A percentile compares a stretch with the other conserved stretches of the same genome.
Evolutionary conservation across 1,140 invertebrate genomes (phyloP).

Genomic region (Zaprionus gabonicus): DNA sequence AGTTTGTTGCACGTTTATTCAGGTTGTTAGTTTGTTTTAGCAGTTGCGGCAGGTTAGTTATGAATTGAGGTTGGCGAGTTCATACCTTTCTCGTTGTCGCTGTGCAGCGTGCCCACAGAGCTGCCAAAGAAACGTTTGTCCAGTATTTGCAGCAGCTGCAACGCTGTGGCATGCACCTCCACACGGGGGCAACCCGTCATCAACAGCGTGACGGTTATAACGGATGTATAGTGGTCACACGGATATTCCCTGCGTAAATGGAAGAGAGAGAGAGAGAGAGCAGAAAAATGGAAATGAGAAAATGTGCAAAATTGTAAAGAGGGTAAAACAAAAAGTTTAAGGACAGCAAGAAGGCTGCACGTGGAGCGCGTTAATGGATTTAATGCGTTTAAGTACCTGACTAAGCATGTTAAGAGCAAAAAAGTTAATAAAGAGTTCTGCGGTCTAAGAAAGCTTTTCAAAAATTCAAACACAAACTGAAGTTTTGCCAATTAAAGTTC

Average conservation of each 20-base stretch:
- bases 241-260: constrained; percentile 94
- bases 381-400: constrained; percentile 10
- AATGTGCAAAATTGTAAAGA: background rate
- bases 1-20: constrained; percentile 9
- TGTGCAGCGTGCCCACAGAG: constrained; percentile 88
- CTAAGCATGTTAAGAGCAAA: constrained; percentile 10
- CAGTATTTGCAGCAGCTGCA: constrained; percentile 96
- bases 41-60: constrained; percentile 7
- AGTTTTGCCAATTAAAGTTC: constrained; percentile 12
- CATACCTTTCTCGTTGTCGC: constrained; percentile 89
- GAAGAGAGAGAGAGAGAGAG: constrained; percentile 17
- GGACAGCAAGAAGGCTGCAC: background rate
- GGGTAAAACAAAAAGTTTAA: background rate
- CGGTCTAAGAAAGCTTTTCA: background rate
- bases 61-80: constrained; percentile 1
- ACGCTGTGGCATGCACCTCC: constrained; percentile 95
- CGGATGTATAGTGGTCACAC: constrained; percentile 98
- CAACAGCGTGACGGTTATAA: constrained; percentile 98
- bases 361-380: constrained; percentile 11
- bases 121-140: constrained; percentile 97
- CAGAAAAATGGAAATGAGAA: background rate
- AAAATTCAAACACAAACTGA: background rate
- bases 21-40: constrained; percentile 23
- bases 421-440: constrained; percentile 13
- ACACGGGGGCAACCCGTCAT: constrained; percentile 97